phyloP scores from a whole-genome alignment of 2,797 vertebrate genomes.

The Micrastur ruficollis region DNA sequence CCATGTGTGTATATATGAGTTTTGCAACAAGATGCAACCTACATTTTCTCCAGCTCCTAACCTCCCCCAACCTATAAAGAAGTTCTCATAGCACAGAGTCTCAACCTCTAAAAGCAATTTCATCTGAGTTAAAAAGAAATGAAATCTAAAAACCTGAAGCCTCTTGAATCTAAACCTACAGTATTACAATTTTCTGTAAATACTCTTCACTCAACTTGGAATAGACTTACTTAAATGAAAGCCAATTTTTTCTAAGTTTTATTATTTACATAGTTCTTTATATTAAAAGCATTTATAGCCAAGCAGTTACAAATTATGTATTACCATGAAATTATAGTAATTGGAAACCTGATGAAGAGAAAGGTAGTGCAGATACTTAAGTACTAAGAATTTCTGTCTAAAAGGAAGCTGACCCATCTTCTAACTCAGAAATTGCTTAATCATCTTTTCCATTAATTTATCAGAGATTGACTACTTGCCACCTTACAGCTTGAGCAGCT shows the following conservation, averaged over 20 bases:
- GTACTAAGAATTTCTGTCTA: not conserved
- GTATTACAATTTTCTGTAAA: not conserved
- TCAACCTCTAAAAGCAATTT: not conserved
- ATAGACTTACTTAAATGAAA: not conserved
- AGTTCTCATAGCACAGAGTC: not conserved
- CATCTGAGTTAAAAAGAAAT: not conserved
- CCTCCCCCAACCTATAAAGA: not conserved
- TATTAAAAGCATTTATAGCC: not conserved
- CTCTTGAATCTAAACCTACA: not conserved
- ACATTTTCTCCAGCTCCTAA: not conserved
- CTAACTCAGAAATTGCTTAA: not conserved
- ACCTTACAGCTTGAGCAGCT: not conserved
- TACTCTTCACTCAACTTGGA: not conserved
- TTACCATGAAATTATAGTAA: not conserved
- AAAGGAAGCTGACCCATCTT: not conserved
- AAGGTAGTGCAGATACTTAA: not conserved
- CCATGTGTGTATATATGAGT: not conserved
- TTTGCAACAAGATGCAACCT: not conserved
- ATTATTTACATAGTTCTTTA: not conserved
- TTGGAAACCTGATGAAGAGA: not conserved
- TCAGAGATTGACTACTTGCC: not conserved
- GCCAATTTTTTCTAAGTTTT: not conserved
- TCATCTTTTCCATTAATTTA: not conserved
- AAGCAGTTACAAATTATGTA: not conserved
- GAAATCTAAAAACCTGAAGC: not conserved